These are phyloP conservation scores for Scopus umbretta DNA, from an alignment of 2,113 vertebrate species.

Conservation along the genomic window DNA sequence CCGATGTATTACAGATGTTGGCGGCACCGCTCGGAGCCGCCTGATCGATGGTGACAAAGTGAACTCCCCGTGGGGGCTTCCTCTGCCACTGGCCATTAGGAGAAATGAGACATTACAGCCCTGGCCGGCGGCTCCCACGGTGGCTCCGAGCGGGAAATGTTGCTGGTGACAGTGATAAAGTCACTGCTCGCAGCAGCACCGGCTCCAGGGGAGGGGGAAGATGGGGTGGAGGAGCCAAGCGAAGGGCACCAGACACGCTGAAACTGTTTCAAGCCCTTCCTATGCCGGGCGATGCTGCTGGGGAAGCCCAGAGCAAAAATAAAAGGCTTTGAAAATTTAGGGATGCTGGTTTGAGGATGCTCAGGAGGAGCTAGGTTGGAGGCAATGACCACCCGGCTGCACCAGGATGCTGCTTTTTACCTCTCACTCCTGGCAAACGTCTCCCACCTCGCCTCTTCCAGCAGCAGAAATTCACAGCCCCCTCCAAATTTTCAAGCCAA, in stretches of 20 bases:
- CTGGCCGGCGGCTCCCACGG: neutral
- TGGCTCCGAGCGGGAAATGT: neutral
- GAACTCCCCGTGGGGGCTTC: neutral
- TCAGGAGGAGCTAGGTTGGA: neutral
- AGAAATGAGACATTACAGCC: neutral
- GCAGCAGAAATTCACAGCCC: neutral
- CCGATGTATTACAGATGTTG: neutral
- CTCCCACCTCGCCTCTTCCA: neutral
- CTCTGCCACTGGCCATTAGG: neutral
- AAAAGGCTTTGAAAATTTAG: too few relatives aligned
- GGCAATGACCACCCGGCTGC: too few relatives aligned
- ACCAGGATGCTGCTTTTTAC: too few relatives aligned
- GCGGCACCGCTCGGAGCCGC: neutral
- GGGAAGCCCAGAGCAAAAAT: neutral
- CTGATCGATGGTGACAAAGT: neutral
- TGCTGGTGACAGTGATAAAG: neutral
- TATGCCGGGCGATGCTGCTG: fast-evolving
- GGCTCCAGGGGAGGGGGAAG: neutral
- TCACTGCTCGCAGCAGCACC: fast-evolving
- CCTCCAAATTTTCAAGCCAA: neutral
- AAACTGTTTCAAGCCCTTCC: neutral
- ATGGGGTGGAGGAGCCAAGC: neutral
- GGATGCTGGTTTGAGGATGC: neutral
- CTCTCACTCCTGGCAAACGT: neutral
- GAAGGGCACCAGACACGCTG: fast-evolving